phyloP scores from a whole-genome alignment of 1,140 invertebrate species.

The Tetragnatha versicolor region DNA sequence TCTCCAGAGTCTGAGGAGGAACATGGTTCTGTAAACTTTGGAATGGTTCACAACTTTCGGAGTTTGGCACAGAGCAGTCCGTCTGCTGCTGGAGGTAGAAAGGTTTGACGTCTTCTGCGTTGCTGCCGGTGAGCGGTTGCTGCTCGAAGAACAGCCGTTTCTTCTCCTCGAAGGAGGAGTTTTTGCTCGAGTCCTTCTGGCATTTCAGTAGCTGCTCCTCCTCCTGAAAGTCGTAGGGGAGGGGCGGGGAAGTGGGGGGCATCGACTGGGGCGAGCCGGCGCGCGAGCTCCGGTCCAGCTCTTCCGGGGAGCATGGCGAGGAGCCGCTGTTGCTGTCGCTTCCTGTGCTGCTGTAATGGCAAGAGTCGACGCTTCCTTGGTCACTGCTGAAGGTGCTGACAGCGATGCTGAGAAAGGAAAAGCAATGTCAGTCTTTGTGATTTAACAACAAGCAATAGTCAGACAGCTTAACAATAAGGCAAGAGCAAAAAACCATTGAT shows the following conservation, averaged over 20 bases:
- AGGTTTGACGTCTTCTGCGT: constrained; percentile 15
- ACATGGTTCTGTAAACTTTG: constrained; percentile 25
- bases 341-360: constrained; percentile 45
- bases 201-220: background rate
- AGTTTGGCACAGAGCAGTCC: constrained; percentile 39
- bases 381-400: constrained; percentile 51
- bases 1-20: background rate
- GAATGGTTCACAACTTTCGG: constrained; percentile 40
- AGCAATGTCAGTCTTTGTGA: too few relatives aligned
- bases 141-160: background rate
- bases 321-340: constrained; percentile 51
- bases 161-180: background rate
- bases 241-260: constrained; percentile 41
- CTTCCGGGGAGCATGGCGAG: constrained; percentile 49
- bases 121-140: background rate
- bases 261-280: constrained; percentile 52
- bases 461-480: too few relatives aligned
- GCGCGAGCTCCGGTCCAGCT: constrained; percentile 18
- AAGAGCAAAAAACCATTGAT: too few relatives aligned
- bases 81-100: constrained; percentile 45
- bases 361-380: constrained; percentile 49
- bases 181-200: background rate
- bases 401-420: constrained; percentile 57
- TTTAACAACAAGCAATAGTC: too few relatives aligned
- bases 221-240: background rate